Base-by-base conservation (phyloP, 1,140 invertebrate genomes). In the Dreissena rostriformis region DNA sequence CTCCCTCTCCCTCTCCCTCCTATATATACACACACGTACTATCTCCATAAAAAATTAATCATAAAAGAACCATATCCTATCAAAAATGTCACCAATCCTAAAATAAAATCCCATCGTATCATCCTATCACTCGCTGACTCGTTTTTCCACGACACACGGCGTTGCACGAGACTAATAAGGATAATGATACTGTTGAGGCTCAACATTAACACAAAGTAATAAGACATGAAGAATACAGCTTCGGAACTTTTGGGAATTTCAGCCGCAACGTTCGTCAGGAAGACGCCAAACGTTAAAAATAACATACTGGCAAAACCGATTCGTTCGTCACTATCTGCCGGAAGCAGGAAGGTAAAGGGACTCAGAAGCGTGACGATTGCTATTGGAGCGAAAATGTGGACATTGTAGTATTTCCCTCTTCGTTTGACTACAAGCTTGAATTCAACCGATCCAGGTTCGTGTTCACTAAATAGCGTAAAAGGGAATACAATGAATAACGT, bases 221-320 rank as follows among this genome's bases (percentile, higher is more conserved):
- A 39, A 39, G 39, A 39, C 39, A 39, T 39, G n/a, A 95, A 94
- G n/a, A n/a, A n/a, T n/a, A n/a, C n/a, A 70, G 92, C 93, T 85
- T 95, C 94, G 7, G 94, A 95, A 6, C 94, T 95, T 86, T 94
- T 94, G 17, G 95, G 95, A 91, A 95, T 93, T 75, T 94, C 94
- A 85, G 95, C 94, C 24, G 94, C 94, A 65, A 95, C 94, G 81
- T 94, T 94, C 71, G 95, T 90, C 91, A 95, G 94, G 88, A 95
- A 95, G 28, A 95, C 94, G 63, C 93, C 94, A 87, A 95, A 94
- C 1, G 95, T 94, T 15, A 95, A 90, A 7, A 95, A 91, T 19
- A 95, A 93, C 11, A 95, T 95, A 28, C 95, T 90, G 26, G 94
- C 94, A 22, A 95, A 92, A 10, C 94, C 93, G 65, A 95, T 94